These are phyloP conservation scores for Drosophila nebulosa DNA, from an alignment of 1,140 invertebrate species.

Conservation along the genomic window DNA sequence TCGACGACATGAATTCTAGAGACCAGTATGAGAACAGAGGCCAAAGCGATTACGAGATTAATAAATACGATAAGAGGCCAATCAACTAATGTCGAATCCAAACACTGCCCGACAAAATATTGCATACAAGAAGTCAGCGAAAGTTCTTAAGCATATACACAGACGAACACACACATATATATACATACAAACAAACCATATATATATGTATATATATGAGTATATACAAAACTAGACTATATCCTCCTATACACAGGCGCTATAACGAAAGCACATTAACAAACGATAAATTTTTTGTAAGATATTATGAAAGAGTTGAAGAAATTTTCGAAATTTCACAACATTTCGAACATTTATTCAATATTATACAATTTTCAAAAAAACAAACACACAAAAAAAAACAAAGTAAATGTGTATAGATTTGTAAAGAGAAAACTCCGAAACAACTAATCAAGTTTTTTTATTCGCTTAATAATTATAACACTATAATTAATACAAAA, in stretches of 20 bases:
- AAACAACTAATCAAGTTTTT: conserved; percentile 73
- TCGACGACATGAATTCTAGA: conserved; percentile 1
- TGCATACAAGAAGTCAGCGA: conserved; percentile 24
- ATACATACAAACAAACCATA: conserved; percentile 7
- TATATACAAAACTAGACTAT: conserved; percentile 19
- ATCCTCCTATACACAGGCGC: background rate
- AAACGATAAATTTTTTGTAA: conserved; percentile 42
- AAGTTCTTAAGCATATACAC: conserved; percentile 34
- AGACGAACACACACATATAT: conserved; percentile 4
- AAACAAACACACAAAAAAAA: too few relatives aligned
- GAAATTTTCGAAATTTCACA: conserved; percentile 2
- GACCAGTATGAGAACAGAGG: conserved; percentile 26
- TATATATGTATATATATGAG: conserved; percentile 10
- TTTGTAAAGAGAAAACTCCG: conserved; percentile 54
- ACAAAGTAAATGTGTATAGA: conserved; percentile 60
- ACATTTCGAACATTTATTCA: conserved; percentile 21
- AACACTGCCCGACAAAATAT: conserved; percentile 39
- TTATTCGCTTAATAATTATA: conserved; percentile 72
- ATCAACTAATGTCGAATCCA: conserved; percentile 29
- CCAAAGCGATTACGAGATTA: conserved; percentile 12
- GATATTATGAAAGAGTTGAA: conserved; percentile 36
- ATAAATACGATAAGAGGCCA: conserved; percentile 9
- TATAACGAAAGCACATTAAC: conserved; percentile 15
- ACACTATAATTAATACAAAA: conserved; percentile 28
- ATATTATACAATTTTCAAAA: conserved; percentile 39